Evolutionary conservation across 2,888 invertebrate species (phyloP).

Genomic region (Steinernema hermaphroditum): DNA sequence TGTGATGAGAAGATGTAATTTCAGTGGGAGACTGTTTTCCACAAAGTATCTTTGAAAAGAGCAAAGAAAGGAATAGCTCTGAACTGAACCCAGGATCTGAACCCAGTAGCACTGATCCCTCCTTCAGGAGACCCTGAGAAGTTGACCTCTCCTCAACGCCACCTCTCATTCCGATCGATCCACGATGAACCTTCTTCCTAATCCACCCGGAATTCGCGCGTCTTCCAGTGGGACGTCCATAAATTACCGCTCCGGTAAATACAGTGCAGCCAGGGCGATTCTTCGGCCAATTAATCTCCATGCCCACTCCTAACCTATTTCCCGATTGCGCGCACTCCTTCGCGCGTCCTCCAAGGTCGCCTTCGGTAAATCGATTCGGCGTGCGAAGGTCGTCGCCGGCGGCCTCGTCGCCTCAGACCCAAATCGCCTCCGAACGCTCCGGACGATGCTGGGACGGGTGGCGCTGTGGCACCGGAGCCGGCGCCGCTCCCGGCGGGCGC

Average conservation of each 20-base stretch:
- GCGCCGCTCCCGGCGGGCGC: slow-evolving; percentile 36
- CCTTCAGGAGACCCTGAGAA: no score
- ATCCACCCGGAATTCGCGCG: neutral
- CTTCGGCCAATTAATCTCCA: slow-evolving; percentile 17
- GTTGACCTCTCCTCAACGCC: neutral
- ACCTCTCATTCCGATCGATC: neutral
- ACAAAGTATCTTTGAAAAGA: no score
- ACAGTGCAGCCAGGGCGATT: neutral
- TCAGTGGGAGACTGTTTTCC: no score
- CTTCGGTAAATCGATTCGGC: slow-evolving; percentile 69
- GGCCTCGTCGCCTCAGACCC: slow-evolving; percentile 74
- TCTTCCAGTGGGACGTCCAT: neutral
- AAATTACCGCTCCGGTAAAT: slow-evolving; percentile 1
- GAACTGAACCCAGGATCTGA: no score
- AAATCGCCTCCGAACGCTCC: neutral
- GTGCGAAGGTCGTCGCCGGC: slow-evolving; percentile 89
- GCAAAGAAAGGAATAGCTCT: no score
- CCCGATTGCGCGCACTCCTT: slow-evolving; percentile 7
- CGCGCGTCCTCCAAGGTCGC: slow-evolving; percentile 8
- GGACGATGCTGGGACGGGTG: neutral
- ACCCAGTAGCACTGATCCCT: no score
- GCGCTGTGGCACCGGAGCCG: slow-evolving; percentile 20
- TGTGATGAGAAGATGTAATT: no score
- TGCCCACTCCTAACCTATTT: slow-evolving; percentile 28
- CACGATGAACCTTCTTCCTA: no score